Percentiles rank a stretch among this genome's conserved stretches.
Conservation (phyloP, 2,113 vertebrate species). For the Neofelis nebulosa region DNA sequence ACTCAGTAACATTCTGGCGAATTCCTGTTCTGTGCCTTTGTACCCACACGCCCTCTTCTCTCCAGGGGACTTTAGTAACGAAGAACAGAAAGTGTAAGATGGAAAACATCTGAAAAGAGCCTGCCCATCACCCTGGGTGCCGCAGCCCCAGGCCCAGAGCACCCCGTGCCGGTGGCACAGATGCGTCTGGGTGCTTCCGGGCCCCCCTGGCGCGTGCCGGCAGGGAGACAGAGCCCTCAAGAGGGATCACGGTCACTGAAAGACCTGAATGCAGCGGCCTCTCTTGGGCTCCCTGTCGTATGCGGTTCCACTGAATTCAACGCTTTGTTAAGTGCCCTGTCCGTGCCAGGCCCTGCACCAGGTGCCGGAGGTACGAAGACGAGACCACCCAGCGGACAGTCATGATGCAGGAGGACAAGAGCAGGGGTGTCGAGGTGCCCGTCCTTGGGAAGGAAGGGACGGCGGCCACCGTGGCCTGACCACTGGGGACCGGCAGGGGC, state of each 20-base stretch:
- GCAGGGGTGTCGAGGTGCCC: background rate
- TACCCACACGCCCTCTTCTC: background rate
- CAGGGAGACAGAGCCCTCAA: background rate
- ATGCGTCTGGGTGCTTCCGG: background rate
- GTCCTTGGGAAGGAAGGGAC: rapidly evolving
- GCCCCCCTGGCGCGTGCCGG: background rate
- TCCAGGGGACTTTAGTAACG: background rate
- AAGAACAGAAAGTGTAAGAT: background rate
- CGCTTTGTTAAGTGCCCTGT: background rate
- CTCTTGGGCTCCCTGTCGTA: background rate
- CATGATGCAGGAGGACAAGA: too few species aligned
- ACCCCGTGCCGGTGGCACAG: background rate
- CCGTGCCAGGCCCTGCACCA: background rate
- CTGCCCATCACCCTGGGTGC: background rate
- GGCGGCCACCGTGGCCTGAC: background rate
- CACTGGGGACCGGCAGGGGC: too few species aligned
- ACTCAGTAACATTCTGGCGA: background rate
- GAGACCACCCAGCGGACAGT: background rate
- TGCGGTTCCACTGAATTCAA: background rate
- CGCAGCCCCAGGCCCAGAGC: rapidly evolving
- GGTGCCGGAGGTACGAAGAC: background rate
- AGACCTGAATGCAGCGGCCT: background rate
- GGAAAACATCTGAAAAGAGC: background rate
- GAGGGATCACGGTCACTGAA: background rate
- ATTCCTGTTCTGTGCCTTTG: background rate